phyloP scores from a whole-genome alignment of 2,113 vertebrate species.

The Uria lomvia region DNA sequence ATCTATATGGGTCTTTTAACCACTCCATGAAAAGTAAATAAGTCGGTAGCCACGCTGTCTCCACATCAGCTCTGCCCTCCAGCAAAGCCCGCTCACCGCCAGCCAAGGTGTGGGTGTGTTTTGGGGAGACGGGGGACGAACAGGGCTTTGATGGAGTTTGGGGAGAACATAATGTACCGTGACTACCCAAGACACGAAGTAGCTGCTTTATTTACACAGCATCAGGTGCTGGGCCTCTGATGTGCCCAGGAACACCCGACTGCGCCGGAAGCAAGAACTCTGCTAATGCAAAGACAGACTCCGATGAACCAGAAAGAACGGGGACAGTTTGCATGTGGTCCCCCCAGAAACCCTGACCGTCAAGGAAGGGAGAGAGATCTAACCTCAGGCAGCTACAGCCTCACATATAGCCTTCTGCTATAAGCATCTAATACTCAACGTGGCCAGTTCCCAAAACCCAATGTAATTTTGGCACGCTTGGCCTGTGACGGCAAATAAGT shows the following conservation, averaged over 20 bases:
- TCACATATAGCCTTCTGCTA: not conserved
- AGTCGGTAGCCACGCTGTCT: not conserved
- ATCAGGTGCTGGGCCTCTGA: not conserved
- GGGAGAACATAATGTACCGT: rapidly evolving
- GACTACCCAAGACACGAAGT: not conserved
- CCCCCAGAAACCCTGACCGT: not conserved
- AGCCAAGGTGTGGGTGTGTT: not conserved
- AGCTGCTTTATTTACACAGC: not conserved
- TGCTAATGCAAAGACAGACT: not conserved
- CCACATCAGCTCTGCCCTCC: not conserved
- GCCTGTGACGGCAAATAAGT: not conserved
- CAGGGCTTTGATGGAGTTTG: not conserved
- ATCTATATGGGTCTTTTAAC: not conserved
- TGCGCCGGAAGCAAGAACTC: not conserved
- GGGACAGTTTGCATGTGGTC: rapidly evolving
- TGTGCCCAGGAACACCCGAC: not conserved
- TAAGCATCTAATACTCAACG: not conserved
- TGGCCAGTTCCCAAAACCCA: not conserved
- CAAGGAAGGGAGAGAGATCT: not conserved
- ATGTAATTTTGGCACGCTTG: not conserved
- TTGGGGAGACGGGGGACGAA: not conserved
- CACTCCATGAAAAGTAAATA: not conserved
- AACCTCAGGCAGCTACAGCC: not conserved
- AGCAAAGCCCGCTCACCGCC: not conserved
- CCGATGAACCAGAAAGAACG: not conserved